Evolutionary conservation across 2,888 invertebrate genomes (phyloP), one percentile per base, ranked within the genome.

Genomic region (Melikaiella ostensackeni): DNA sequence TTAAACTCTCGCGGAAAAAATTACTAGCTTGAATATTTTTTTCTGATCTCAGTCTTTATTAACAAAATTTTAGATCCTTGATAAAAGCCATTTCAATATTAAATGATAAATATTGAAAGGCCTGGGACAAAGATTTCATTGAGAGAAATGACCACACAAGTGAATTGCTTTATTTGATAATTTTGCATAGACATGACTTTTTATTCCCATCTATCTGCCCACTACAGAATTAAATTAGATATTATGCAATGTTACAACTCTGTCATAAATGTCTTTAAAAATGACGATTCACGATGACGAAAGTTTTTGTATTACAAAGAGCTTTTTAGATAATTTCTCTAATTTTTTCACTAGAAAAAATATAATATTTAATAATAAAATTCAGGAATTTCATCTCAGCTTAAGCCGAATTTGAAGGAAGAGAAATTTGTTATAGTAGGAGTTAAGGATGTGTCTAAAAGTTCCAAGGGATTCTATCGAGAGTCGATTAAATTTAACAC

Each of bases 221-320:
- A 70, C 70, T 50, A 50, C 30, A 50, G 21, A 30, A 33, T 70
- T 55, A 50, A 70, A 70, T 70, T 50, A 70, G 70, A 70, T 70
- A 70, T 70, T 70, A 70, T 70, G 70, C 70, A 33, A 70, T 50
- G 50, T 70, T n/a, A 50, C 46, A n/a, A 50, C 70, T 70, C n/a
- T 46, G 13, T 21, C 50, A 50, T 70, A 50, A 70, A 50, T 30
- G 33, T 70, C 30, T 70, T 30, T 50, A 50, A 70, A 70, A 70
- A 50, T 70, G 50, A 70, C 33, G 50, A 55, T 50, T 70, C 50
- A 70, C 30, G n/a, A 30, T 70, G 50, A 70, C n/a, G 50, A 70
- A 70, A 33, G n/a, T 70, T 50, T 33, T 50, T 27, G n/a, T 50
- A 13, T 27, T 1, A 6, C 16, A 55, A 21, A 55, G n/a, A 50